These are phyloP conservation scores for Drosophila rufa DNA, from an alignment of 1,140 invertebrate genomes.

Conservation along the genomic window DNA sequence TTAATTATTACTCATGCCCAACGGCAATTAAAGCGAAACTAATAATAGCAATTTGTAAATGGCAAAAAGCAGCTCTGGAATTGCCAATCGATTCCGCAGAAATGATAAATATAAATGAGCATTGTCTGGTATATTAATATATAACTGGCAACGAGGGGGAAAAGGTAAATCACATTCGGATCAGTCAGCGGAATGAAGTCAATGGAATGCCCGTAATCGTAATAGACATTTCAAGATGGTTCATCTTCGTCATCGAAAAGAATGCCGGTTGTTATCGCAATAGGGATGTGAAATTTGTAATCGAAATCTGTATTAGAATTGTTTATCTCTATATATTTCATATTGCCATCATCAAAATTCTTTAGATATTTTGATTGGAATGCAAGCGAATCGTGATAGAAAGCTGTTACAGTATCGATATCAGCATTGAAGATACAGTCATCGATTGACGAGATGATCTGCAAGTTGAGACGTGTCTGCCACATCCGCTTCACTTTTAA, in stretches of 20 bases:
- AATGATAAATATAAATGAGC: constrained; percentile 41
- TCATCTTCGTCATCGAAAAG: not conserved
- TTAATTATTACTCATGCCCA: constrained; percentile 71
- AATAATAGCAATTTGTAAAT: constrained; percentile 75
- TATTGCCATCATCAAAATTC: no score
- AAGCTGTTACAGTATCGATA: not conserved
- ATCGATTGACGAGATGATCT: not conserved
- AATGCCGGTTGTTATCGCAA: constrained; percentile 1
- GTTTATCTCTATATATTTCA: no score
- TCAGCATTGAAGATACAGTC: not conserved
- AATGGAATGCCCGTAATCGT: constrained; percentile 1
- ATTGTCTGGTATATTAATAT: constrained; percentile 13
- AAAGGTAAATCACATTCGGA: constrained; percentile 22
- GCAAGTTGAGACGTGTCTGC: not conserved
- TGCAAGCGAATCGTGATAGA: not conserved
- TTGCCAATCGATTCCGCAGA: constrained; percentile 52
- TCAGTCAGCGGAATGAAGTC: constrained; percentile 20
- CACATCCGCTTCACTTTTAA: constrained; percentile 13
- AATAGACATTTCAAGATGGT: constrained; percentile 6
- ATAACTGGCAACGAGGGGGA: not conserved
- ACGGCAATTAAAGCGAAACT: constrained; percentile 69
- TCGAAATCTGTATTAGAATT: not conserved
- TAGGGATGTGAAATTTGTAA: not conserved
- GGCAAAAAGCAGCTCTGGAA: constrained; percentile 43
- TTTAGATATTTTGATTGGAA: not conserved